Percentiles rank a stretch among this genome's conserved stretches.
Conservation (phyloP, 2,797 vertebrate genomes). For the Podargus strigoides region DNA sequence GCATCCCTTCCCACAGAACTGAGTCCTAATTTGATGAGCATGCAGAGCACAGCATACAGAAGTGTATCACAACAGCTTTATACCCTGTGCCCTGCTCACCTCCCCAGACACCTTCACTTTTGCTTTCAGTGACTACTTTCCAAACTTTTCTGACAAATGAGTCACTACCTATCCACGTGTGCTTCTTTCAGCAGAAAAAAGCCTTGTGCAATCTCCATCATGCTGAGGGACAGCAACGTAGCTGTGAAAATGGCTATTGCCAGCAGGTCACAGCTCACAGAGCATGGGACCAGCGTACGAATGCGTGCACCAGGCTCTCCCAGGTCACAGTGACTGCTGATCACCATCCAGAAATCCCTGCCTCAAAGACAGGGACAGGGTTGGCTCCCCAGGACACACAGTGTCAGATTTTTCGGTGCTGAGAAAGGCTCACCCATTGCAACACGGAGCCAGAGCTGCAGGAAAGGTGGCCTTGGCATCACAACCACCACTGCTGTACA, state of each 20-base stretch:
- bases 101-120: neutral
- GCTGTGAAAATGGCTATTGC: neutral
- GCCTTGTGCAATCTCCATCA: neutral
- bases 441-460: neutral
- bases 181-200: neutral
- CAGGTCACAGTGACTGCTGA: neutral
- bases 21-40: neutral
- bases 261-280: neutral
- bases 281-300: accelerated
- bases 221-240: accelerated
- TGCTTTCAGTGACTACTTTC: neutral
- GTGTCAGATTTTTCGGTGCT: neutral
- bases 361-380: neutral
- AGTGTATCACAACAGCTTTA: neutral
- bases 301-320: neutral
- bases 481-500: neutral
- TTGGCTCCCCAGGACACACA: neutral
- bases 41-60: neutral
- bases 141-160: slow-evolving; percentile 22
- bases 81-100: neutral
- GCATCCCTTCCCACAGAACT: neutral
- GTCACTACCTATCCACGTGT: neutral
- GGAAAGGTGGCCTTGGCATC: accelerated
- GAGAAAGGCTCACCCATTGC: neutral
- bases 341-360: neutral